Evolutionary conservation across 2,888 invertebrate species (phyloP).

Genomic region (Heteromyza rotundicornis): DNA sequence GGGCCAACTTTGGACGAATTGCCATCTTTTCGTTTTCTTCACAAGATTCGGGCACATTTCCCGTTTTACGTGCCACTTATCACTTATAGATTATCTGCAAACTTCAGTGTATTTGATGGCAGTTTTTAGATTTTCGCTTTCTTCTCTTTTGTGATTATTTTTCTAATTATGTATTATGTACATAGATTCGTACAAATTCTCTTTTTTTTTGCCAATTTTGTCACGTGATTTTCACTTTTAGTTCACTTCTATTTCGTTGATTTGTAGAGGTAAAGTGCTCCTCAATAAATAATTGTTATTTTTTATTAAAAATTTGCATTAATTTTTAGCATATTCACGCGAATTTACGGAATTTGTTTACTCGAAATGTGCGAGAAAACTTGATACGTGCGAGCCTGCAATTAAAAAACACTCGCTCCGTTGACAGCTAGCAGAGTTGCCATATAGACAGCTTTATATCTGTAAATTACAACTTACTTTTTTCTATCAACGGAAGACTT

Average conservation of each 20-base stretch:
- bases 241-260: conserved; percentile 1
- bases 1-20: conserved; percentile 31
- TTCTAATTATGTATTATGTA: too few species aligned
- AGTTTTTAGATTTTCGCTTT: conserved; percentile 13
- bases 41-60: too few species aligned
- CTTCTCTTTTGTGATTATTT: conserved; percentile 16
- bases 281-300: conserved; percentile 24
- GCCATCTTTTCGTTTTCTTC: too few species aligned
- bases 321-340: conserved; percentile 22
- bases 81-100: conserved; percentile 24
- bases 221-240: conserved; percentile 44
- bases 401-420: neutral
- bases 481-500: too few species aligned
- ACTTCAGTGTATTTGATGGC: too few species aligned
- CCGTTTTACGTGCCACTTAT: too few species aligned
- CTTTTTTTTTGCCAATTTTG: conserved; percentile 35
- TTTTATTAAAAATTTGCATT: conserved; percentile 21
- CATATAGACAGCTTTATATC: too few species aligned
- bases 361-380: conserved; percentile 15
- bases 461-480: too few species aligned
- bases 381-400: too few species aligned
- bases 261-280: conserved; percentile 11
- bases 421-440: too few species aligned
- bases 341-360: conserved; percentile 10
- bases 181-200: too few species aligned